Evolutionary conservation across 1,140 invertebrate genomes (phyloP), one percentile per base, ranked within the genome.

Genomic region (Copidosoma floridanum): DNA sequence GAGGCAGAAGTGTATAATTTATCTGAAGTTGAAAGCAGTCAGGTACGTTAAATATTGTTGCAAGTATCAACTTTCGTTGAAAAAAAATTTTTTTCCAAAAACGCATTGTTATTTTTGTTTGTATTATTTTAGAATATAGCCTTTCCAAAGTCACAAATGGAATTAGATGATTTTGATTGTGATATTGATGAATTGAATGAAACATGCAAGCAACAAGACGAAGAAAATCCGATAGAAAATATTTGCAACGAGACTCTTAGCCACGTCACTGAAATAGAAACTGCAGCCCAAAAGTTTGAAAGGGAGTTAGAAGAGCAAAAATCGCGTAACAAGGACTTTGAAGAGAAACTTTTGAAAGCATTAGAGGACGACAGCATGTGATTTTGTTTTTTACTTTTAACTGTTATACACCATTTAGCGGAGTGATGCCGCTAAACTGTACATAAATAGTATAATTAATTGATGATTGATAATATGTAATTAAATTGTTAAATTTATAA

Each of bases 261-360:
- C 32, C 51, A 51, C 44, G 26, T 65, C 6, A 64, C 61, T 32
- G 52, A 76, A 10, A 51, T 77, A 1, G 63, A 66, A 18, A 54
- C 12, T 1, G 50, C 57, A 12, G 67, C 68, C 0, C 23, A 67
- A 14, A 62, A 68, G 37, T 27, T 80, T 5, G 71, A 75, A 43
- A 54, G 61, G 16, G 65, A 65, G 23, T 69, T 75, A n/a, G 63
- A 71, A n/a, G 14, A 68, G 16, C 71, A 77, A 32, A 59, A 61
- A 46, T 51, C 70, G 4, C 67, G 62, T 8, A 72, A 63, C 38
- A 16, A 55, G 14, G 59, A 35, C 16, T 65, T 79, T 10, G 72
- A 78, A 26, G 63, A 72, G 37, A 69, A 50, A 41, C 24, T 80
- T 12, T 65, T 57, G 16, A 54, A 68, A 37, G 77, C 77, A 2